A percentile compares a stretch with the other conserved stretches of the same genome.
Conservation (phyloP, 1,140 invertebrate genomes). For the Phymastichus coffea region DNA sequence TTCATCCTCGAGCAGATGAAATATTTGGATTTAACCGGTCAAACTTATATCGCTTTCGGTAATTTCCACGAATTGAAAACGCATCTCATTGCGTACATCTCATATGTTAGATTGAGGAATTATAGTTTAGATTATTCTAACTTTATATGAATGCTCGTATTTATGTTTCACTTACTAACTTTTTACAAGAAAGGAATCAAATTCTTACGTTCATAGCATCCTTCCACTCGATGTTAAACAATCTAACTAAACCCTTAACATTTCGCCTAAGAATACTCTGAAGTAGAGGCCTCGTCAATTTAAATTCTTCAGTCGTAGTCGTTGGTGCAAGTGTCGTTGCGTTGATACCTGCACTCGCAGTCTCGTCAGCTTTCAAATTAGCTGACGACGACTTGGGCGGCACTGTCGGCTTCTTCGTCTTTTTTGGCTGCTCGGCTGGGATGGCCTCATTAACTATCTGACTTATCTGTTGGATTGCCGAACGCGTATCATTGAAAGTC, state of each 20-base stretch:
- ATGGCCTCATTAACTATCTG: constrained; percentile 46
- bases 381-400: background rate
- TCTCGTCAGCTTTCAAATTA: background rate
- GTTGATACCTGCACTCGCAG: background rate
- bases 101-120: no score
- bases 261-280: constrained; percentile 51
- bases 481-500: constrained; percentile 54
- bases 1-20: background rate
- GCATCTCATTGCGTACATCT: background rate
- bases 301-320: constrained; percentile 43
- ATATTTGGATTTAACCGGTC: background rate
- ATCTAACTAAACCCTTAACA: constrained; percentile 49
- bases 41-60: background rate
- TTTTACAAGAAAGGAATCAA: no score
- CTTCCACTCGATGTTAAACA: constrained; percentile 58
- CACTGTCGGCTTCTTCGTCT: constrained; percentile 10
- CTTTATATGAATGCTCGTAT: no score
- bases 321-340: constrained; percentile 21
- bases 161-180: no score
- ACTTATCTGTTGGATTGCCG: constrained; percentile 52
- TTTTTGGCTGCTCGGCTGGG: constrained; percentile 40
- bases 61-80: constrained; percentile 10
- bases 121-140: no score
- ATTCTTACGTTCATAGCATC: constrained; percentile 56
- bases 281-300: constrained; percentile 44